Conservation (phyloP, 2,113 vertebrate species). For the Salvator merianae region DNA sequence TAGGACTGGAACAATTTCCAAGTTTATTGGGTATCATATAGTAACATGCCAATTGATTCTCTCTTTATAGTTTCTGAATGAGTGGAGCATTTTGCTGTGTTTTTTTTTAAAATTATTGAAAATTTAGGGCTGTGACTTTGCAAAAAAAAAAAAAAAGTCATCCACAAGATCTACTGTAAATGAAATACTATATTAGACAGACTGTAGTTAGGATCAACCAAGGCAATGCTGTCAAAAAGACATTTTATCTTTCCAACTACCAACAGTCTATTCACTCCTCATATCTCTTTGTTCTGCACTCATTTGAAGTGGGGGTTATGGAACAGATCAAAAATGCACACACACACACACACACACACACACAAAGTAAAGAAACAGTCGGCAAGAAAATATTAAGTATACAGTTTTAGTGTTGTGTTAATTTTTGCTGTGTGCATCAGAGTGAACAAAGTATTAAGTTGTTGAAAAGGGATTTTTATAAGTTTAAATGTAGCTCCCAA, state of each 20-base stretch:
- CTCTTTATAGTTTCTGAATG: neutral
- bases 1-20: constrained; percentile 6
- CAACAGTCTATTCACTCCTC: neutral
- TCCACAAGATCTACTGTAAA: neutral
- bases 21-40: neutral
- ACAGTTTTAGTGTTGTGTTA: neutral
- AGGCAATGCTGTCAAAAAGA: neutral
- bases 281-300: neutral
- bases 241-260: neutral
- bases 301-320: too few relatives aligned
- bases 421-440: neutral
- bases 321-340: neutral
- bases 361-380: neutral
- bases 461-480: neutral
- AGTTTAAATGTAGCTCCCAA: neutral
- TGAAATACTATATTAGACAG: rapidly evolving
- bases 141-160: neutral
- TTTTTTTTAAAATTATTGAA: constrained; percentile 15
- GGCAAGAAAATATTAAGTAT: neutral
- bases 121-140: neutral
- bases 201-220: neutral
- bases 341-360: too few relatives aligned
- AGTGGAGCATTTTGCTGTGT: neutral
- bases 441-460: neutral
- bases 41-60: constrained; percentile 2